Evolutionary conservation across 2,888 invertebrate species (phyloP).

Genomic region (Erpobdella octoculata): DNA sequence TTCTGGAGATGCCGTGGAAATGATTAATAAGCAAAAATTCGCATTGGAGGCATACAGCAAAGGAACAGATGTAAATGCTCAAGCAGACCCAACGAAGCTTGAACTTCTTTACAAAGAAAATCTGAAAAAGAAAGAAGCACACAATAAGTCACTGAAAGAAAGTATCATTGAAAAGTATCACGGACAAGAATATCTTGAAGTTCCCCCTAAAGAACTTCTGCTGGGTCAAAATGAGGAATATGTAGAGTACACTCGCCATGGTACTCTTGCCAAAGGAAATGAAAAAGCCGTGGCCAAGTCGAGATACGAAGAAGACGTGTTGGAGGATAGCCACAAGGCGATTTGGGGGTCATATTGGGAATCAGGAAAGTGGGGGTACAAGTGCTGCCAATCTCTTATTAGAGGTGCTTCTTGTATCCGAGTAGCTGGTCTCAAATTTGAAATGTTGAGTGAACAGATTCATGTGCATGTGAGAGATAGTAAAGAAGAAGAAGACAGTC

Average conservation of each 20-base stretch:
- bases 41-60: constrained; percentile 89
- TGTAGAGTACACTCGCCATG: constrained; percentile 86
- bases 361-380: constrained; percentile 86
- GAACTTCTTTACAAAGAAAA: constrained; percentile 83
- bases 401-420: constrained; percentile 53
- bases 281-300: constrained; percentile 77
- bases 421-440: constrained; percentile 54
- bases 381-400: constrained; percentile 85
- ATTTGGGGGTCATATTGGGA: constrained; percentile 96
- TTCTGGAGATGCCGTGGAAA: constrained; percentile 82
- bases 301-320: constrained; percentile 86
- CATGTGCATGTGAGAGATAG: not conserved
- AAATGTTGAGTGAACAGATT: not conserved
- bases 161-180: constrained; percentile 86
- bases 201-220: constrained; percentile 77
- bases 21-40: constrained; percentile 84
- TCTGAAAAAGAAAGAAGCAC: constrained; percentile 76
- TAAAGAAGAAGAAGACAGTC: not conserved
- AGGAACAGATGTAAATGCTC: constrained; percentile 56
- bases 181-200: constrained; percentile 76
- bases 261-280: constrained; percentile 69
- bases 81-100: constrained; percentile 94
- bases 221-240: constrained; percentile 90
- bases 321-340: constrained; percentile 82
- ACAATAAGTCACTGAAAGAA: constrained; percentile 60